Evolutionary conservation across 2,888 invertebrate species (phyloP), one percentile per base, ranked within the genome.

Genomic region (Anoncus sp.): DNA sequence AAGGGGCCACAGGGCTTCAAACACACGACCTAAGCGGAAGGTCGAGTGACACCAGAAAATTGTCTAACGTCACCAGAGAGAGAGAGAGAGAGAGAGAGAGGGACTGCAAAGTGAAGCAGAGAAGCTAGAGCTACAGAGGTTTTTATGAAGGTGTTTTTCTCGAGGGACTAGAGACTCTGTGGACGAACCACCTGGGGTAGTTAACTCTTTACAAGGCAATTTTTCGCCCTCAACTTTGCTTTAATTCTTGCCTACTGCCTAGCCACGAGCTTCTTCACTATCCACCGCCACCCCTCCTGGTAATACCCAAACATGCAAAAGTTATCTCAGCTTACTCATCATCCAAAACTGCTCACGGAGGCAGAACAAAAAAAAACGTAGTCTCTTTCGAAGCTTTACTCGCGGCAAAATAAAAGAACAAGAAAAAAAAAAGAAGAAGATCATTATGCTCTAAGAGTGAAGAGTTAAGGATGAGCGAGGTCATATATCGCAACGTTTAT

Each of bases 191-290:
- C 59, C 51, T 59, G 47, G 79, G 47, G 79, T 77, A 79, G 79
- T 82, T 82, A 77, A 82, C 74, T 79, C 69, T 79, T 82, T 79
- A 77, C 75, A 63, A 82, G 65, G 59, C 79, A 79, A 79, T 82
- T 82, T 78, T 75, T 74, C 66, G 79, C 75, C n/a, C 74, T 75
- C 73, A 66, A 72, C 69, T 60, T 74, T 62, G 63, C 62, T 65
- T 66, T 76, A 79, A 81, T 79, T 69, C 49, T 76, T 55, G 43
- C 65, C 59, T 43, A 2, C 71, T 47, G 51, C 65, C 59, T 49
- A 3, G 51, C 47, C 45, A 38, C 47, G 38, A 53, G 63, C 65
- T 72, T 55, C 57, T 63, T 65, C n/a, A n/a, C 27, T 16, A 59
- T 35, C 57, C 38, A 55, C 65, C 53, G 31, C 59, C 4, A 35